Percentiles rank a stretch among this genome's conserved stretches.
phyloP scores from a whole-genome alignment of 2,797 vertebrate species.

The Lophius americanus region DNA sequence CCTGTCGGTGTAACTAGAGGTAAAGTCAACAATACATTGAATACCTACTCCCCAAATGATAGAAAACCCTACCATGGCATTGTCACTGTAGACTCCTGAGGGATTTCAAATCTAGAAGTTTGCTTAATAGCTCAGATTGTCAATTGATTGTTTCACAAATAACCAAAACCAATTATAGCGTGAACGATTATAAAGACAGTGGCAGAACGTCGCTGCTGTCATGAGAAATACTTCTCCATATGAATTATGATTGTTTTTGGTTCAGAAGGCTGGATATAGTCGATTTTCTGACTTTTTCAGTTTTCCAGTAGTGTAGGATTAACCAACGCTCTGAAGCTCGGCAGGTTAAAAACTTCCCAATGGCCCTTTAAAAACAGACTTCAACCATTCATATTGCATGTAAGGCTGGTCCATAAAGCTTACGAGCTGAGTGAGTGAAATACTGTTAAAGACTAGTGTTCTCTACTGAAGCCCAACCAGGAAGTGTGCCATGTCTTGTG shows the following conservation, averaged over 20 bases:
- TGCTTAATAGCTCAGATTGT: neutral
- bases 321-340: constrained; percentile 30
- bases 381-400: constrained; percentile 22
- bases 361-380: constrained; percentile 40
- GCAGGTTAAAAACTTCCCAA: constrained; percentile 51
- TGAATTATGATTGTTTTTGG: neutral
- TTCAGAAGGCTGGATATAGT: neutral
- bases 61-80: constrained; percentile 1
- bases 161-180: neutral
- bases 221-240: neutral
- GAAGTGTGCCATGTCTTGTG: constrained; percentile 44
- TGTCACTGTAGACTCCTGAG: neutral
- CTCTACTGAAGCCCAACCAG: constrained; percentile 48
- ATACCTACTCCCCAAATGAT: neutral
- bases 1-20: neutral
- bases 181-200: neutral
- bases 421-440: constrained; percentile 55
- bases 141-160: neutral
- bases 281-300: neutral
- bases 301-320: neutral
- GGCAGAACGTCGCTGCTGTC: constrained; percentile 2
- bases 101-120: neutral
- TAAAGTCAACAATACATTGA: neutral
- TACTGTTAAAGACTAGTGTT: constrained; percentile 60
- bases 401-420: constrained; percentile 55